A percentile compares a stretch with the other conserved stretches of the same genome.
Evolutionary conservation across 2,797 vertebrate species (phyloP).

Genomic region (Sebastiscus tertius): DNA sequence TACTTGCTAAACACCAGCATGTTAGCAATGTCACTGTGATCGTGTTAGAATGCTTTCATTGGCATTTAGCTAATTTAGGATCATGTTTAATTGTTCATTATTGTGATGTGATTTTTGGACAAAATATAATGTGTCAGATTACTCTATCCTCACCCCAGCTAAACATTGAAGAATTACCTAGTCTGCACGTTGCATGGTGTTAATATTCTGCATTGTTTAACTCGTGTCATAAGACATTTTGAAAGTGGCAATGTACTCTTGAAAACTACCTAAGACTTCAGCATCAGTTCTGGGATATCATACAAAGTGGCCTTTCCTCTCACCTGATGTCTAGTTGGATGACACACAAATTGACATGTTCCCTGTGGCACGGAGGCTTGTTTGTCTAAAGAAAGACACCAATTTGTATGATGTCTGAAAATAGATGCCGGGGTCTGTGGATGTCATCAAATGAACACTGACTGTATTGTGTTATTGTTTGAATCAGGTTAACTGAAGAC

Average conservation of each 20-base stretch:
- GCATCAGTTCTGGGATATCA: background rate
- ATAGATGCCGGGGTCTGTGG: background rate
- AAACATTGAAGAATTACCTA: background rate
- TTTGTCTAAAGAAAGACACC: slow-evolving; percentile 6
- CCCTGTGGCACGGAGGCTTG: background rate
- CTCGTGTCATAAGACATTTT: background rate
- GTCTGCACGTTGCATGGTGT: background rate
- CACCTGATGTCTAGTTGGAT: slow-evolving; percentile 1
- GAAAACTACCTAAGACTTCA: background rate
- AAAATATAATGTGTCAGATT: background rate
- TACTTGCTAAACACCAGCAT: background rate
- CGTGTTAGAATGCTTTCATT: background rate
- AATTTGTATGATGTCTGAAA: slow-evolving; percentile 23
- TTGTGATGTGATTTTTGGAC: background rate
- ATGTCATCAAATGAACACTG: background rate
- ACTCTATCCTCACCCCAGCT: background rate
- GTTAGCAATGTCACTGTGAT: background rate
- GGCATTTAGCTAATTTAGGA: background rate
- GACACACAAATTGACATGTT: slow-evolving; percentile 9
- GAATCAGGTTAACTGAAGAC: background rate
- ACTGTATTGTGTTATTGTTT: background rate
- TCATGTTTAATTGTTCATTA: background rate
- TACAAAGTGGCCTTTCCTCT: background rate
- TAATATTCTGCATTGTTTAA: background rate
- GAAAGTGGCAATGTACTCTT: background rate